Base-by-base conservation (phyloP, 2,888 invertebrate species). In the Ennomos fuscantarius region DNA sequence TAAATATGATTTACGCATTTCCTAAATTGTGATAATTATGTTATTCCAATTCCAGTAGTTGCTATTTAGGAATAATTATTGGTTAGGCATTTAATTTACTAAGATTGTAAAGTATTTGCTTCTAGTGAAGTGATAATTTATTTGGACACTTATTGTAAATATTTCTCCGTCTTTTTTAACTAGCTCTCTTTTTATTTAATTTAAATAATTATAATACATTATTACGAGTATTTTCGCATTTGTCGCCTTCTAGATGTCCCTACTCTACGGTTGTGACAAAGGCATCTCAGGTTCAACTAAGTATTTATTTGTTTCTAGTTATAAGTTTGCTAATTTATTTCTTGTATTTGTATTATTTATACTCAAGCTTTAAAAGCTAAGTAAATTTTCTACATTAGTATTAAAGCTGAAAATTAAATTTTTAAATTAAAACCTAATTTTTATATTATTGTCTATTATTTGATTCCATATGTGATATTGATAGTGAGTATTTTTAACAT, bases 11-110 rank as follows among this genome's bases (percentile, higher is more conserved):
- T 74, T 80, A 69, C 88, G 89, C 83, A 74, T 89, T 90, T 91
- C 91, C 91, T 90, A 87, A 84, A 84, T 85, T 91, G 90, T 91
- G 90, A 91, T 91, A 89, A 82, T 83, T 58, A 58, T 45, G 78
- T 76, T 81, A 83, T 84, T 87, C 82, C 79, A 85, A 78, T 80
- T 80, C 74, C 74, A 75, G 66, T 83, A 76, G 71, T 69, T 73
- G 68, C 63, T 65, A 63, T 63, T 68, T 74, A 79, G 69, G 70
- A 70, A 66, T 59, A 69, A 56, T 59, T 41, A 55, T 59, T 64
- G 56, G 57, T 42, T 67, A 55, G 55, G 63, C 62, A 58, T 65
- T 56, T 70, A 64, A 62, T 60, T 54, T 54, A 36, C 56, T 50
- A 34, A 58, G 41, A 12, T 50, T 36, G 8, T 40, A 62, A 63